These are phyloP conservation scores for Heliopora coerulea DNA, from an alignment of 92 coral and sea anemone species.

Conservation along the genomic window DNA sequence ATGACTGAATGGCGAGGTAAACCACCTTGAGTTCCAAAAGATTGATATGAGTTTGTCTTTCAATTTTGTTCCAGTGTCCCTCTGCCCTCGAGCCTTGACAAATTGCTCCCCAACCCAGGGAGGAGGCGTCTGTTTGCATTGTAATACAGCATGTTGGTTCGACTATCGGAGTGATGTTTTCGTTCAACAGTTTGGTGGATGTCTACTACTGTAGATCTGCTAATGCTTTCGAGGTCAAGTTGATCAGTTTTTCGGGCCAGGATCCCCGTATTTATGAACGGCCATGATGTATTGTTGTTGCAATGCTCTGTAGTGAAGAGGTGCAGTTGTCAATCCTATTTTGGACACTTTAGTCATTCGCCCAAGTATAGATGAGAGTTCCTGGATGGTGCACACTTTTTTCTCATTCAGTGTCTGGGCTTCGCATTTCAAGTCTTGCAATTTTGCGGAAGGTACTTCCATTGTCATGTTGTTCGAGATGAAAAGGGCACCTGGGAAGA, in stretches of 20 bases:
- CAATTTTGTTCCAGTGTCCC: too few relatives aligned
- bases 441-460: neutral
- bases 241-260: neutral
- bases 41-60: too few relatives aligned
- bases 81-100: too few relatives aligned
- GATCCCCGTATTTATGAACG: too few relatives aligned
- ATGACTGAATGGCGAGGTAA: too few relatives aligned
- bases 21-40: slow-evolving; percentile 39
- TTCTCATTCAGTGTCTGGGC: slow-evolving; percentile 7
- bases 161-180: too few relatives aligned
- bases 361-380: too few relatives aligned
- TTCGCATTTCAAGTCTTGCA: slow-evolving; percentile 6
- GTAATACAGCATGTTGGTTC: too few relatives aligned
- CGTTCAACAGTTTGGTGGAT: slow-evolving; percentile 30
- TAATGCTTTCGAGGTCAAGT: slow-evolving; percentile 19
- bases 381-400: slow-evolving; percentile 43
- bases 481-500: too few relatives aligned
- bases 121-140: slow-evolving; percentile 45
- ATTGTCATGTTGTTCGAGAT: slow-evolving; percentile 10
- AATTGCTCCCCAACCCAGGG: too few relatives aligned
- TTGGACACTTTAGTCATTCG: slow-evolving; percentile 44
- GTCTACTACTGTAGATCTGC: slow-evolving; percentile 52
- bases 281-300: too few relatives aligned
- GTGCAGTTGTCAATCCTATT: slow-evolving; percentile 41
- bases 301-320: too few relatives aligned